A percentile compares a stretch with the other conserved stretches of the same genome.
Conservation (phyloP, 2,113 vertebrate genomes). For the Agapornis roseicollis region DNA sequence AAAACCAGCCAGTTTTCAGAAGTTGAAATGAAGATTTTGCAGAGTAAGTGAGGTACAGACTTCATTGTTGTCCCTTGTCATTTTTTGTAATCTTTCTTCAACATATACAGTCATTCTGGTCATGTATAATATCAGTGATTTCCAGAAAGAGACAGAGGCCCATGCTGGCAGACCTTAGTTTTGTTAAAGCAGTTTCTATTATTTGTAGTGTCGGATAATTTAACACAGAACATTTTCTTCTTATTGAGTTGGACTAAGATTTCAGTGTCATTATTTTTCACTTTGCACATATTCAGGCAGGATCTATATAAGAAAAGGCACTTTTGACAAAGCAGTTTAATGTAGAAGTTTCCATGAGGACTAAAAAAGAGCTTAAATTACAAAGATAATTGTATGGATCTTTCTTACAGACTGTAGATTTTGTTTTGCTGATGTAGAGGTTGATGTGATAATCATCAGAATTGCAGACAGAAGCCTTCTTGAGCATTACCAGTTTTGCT, state of each 20-base stretch:
- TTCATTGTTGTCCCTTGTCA: not conserved
- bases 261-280: not conserved
- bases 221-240: not conserved
- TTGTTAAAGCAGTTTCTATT: slow-evolving; percentile 7
- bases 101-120: not conserved
- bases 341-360: slow-evolving; percentile 18
- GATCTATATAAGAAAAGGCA: not conserved
- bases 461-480: slow-evolving; percentile 14
- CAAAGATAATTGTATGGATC: not conserved
- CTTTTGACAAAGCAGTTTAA: slow-evolving; percentile 7
- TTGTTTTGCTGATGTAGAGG: not conserved
- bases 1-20: not conserved
- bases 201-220: slow-evolving; percentile 1
- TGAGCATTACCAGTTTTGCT: not conserved
- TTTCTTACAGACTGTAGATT: not conserved
- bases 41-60: not conserved
- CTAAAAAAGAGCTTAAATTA: slow-evolving; percentile 35
- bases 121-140: not conserved
- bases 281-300: not conserved
- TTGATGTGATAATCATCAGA: slow-evolving; percentile 44
- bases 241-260: not conserved
- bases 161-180: not conserved
- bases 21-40: not conserved
- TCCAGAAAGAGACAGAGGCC: not conserved
- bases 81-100: not conserved